These are phyloP conservation scores for Drosophila miranda DNA, from an alignment of 1,140 invertebrate species.

Conservation along the genomic window DNA sequence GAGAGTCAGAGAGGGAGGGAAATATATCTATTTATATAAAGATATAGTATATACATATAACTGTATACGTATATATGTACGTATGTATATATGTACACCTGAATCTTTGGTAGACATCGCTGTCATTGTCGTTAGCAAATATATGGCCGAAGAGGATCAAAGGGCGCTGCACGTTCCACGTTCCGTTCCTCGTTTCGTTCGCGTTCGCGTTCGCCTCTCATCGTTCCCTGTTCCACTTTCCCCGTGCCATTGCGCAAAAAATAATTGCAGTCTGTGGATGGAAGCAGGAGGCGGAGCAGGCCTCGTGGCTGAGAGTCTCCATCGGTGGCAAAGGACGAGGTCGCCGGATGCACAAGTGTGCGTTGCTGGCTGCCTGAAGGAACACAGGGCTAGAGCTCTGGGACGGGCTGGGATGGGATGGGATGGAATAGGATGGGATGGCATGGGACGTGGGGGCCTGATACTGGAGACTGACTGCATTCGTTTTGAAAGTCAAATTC, in stretches of 20 bases:
- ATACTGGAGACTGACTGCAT: conserved; percentile 8
- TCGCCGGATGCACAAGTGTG: conserved; percentile 40
- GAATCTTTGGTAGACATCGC: conserved; percentile 61
- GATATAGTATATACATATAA: not conserved
- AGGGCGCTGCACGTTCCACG: conserved; percentile 56
- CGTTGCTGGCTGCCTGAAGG: conserved; percentile 6
- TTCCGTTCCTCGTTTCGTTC: conserved; percentile 5
- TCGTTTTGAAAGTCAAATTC: conserved; percentile 63
- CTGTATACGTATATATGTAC: conserved; percentile 4
- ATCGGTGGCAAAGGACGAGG: conserved; percentile 30
- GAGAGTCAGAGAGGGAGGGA: not conserved
- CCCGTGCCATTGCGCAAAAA: conserved; percentile 27
- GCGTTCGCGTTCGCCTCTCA: no score
- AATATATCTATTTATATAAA: not conserved
- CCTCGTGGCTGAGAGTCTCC: not conserved
- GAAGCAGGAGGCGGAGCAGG: not conserved
- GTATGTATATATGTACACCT: conserved; percentile 26
- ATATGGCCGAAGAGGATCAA: conserved; percentile 75
- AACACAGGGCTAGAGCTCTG: not conserved
- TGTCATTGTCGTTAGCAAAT: conserved; percentile 76
- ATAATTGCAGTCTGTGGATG: conserved; percentile 53
- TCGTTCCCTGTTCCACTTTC: no score
- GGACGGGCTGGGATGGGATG: not conserved
- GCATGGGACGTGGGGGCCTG: not conserved
- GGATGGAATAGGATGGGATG: no score